Evolutionary conservation across 2,888 invertebrate genomes (phyloP).

Genomic region (Eristalis pertinax): DNA sequence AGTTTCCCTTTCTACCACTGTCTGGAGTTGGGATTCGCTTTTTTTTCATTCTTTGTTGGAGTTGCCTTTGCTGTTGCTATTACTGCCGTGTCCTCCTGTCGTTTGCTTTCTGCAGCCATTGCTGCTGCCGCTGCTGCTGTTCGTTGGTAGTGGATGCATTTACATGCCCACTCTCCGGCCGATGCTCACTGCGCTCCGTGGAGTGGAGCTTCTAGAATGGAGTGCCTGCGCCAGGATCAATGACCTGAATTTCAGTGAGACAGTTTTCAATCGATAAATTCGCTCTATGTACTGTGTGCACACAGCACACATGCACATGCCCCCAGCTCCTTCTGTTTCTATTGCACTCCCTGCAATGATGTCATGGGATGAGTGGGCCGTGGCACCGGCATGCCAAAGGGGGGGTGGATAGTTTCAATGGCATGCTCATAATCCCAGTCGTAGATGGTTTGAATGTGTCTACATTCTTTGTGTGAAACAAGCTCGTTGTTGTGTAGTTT

Average conservation of each 20-base stretch:
- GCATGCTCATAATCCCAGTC: slow-evolving; percentile 16
- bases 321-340: slow-evolving; percentile 6
- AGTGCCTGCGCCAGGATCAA: slow-evolving; percentile 76
- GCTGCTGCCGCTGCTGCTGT: slow-evolving; percentile 9
- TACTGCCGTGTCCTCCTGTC: slow-evolving; percentile 1
- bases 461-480: slow-evolving; percentile 23
- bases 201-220: slow-evolving; percentile 28
- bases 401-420: slow-evolving; percentile 41
- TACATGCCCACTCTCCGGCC: slow-evolving; percentile 65
- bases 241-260: slow-evolving; percentile 81
- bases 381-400: background rate
- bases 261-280: slow-evolving; percentile 81
- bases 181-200: slow-evolving; percentile 31
- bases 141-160: slow-evolving; percentile 66
- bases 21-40: slow-evolving; percentile 74
- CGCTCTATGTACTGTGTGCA: slow-evolving; percentile 74
- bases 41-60: background rate
- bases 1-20: slow-evolving; percentile 80
- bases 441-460: slow-evolving; percentile 8
- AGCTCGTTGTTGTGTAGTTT: slow-evolving; percentile 33
- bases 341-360: slow-evolving; percentile 37
- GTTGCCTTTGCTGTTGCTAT: background rate
- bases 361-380: slow-evolving; percentile 42
- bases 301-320: slow-evolving; percentile 59
- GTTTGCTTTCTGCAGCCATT: slow-evolving; percentile 4